Conservation (phyloP, 2,797 vertebrate species). For the Sciaenops ocellatus region DNA sequence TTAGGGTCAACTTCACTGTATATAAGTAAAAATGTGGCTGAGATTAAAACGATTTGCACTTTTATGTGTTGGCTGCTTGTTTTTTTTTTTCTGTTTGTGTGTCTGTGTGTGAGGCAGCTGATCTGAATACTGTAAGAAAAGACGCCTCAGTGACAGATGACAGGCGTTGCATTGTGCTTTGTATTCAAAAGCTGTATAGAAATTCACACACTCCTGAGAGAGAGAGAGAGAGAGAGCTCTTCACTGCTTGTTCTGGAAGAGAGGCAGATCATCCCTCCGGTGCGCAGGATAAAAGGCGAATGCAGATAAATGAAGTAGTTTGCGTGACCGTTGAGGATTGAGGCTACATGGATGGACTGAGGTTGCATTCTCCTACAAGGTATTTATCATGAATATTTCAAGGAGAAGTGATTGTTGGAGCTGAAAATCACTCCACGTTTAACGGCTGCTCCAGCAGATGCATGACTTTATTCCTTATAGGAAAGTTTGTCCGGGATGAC, state of each 20-base stretch:
- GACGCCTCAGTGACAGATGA: conserved; percentile 6
- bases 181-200: conserved; percentile 59
- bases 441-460: not conserved
- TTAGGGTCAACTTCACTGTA: conserved; percentile 85
- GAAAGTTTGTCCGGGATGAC: too few species aligned
- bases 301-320: not conserved
- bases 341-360: conserved; percentile 5
- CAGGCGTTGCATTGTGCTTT: conserved; percentile 64
- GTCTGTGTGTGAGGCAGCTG: not conserved
- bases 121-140: too few species aligned
- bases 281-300: not conserved
- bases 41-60: conserved; percentile 90
- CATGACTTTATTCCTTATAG: not conserved
- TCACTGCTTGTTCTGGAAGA: not conserved
- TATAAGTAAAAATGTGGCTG: conserved; percentile 83
- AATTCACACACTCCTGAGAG: not conserved
- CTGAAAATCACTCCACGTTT: fast-evolving
- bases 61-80: conserved; percentile 67
- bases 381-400: conserved; percentile 5
- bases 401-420: not conserved
- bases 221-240: not conserved
- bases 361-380: not conserved
- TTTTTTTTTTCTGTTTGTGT: conserved; percentile 27
- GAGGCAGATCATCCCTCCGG: not conserved
- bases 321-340: not conserved